Conservation (phyloP, 2,888 invertebrate species). For the Erebia ligea region DNA sequence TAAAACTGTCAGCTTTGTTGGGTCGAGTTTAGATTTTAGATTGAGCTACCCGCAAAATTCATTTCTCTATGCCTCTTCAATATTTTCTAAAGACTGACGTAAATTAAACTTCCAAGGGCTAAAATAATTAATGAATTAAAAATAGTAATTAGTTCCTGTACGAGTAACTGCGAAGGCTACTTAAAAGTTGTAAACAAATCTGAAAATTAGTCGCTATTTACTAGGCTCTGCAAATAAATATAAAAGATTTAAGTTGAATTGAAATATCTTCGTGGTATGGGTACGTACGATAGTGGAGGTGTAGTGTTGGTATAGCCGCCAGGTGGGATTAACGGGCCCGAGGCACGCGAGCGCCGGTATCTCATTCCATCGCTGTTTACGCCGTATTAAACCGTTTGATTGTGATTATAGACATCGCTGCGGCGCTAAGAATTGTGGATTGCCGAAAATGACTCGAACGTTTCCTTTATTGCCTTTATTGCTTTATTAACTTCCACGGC, state of each 20-base stretch:
- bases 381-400: conserved; percentile 78
- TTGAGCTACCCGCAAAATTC: no score
- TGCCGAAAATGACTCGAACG: conserved; percentile 36
- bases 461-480: conserved; percentile 27
- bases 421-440: conserved; percentile 43
- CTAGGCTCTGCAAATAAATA: not conserved
- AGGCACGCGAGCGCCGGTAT: conserved; percentile 69
- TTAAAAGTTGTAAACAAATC: no score
- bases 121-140: no score
- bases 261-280: conserved; percentile 47
- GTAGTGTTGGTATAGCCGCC: conserved; percentile 45
- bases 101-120: no score
- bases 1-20: not conserved
- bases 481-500: conserved; percentile 28
- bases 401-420: conserved; percentile 67
- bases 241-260: conserved; percentile 45
- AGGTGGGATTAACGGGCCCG: conserved; percentile 66
- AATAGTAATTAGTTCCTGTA: no score
- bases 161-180: no score
- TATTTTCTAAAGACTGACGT: no score
- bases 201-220: no score
- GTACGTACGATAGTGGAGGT: conserved; percentile 40
- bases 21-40: not conserved
- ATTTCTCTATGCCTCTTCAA: no score
- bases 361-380: conserved; percentile 75